Conservation (phyloP, 2,888 invertebrate species). For the Agonopterix subpropinquella region DNA sequence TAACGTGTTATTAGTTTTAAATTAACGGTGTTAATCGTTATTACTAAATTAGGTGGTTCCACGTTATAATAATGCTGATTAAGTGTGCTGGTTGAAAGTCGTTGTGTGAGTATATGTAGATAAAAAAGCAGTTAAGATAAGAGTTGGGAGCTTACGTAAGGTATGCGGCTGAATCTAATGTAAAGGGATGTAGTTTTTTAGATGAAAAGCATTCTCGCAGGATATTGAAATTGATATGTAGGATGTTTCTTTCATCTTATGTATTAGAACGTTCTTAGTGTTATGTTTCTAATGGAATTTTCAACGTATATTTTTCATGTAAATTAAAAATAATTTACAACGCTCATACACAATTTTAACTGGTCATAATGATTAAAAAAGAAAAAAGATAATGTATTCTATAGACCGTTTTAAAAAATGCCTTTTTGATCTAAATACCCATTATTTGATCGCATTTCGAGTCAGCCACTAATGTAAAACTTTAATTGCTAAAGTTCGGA, state of each 20-base stretch:
- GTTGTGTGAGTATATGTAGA: slow-evolving; percentile 57
- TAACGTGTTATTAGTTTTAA: slow-evolving; percentile 50
- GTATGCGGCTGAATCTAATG: slow-evolving; percentile 31
- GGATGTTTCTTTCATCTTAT: not conserved
- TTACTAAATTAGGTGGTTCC: slow-evolving; percentile 36
- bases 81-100: slow-evolving; percentile 17
- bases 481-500: too few species aligned
- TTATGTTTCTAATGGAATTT: too few species aligned
- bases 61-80: slow-evolving; percentile 17
- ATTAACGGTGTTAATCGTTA: slow-evolving; percentile 28
- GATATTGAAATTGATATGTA: not conserved
- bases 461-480: too few species aligned
- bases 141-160: slow-evolving; percentile 61
- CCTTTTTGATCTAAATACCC: too few species aligned
- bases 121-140: slow-evolving; percentile 42
- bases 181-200: slow-evolving; percentile 22
- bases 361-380: too few species aligned
- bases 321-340: too few species aligned
- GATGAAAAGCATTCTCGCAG: not conserved
- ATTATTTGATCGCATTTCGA: too few species aligned
- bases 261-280: too few species aligned
- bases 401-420: too few species aligned
- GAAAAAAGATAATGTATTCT: too few species aligned
- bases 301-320: too few species aligned
- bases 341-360: too few species aligned